Evolutionary conservation across 2,113 vertebrate species (phyloP), one percentile per base, ranked within the genome.

Genomic region (Nothocercus nigrocapillus): DNA sequence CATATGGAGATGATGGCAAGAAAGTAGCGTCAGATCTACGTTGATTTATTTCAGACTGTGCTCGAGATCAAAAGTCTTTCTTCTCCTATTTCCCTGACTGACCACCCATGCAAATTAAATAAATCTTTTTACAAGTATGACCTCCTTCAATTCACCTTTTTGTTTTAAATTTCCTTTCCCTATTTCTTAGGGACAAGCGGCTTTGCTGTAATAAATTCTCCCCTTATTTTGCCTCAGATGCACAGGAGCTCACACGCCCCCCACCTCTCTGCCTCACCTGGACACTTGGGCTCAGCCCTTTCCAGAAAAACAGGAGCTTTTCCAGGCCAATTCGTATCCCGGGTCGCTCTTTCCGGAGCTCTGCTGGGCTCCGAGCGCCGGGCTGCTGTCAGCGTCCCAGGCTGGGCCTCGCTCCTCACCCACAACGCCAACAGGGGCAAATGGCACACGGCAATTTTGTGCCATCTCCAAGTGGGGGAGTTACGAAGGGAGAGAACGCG

Each of bases 401-500:
- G 62, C 49, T 77, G 47, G 68, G 40, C 45, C 18, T 45, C n/a
- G n/a, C 64, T 45, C 30, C 53, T 82, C 54, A 44, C 19, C 49
- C 2, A 5, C 11, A 24, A 13, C n/a, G 9, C 13, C 12, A 78
- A 51, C 20, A 27, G 18, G 36, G 47, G 5, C 27, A 47, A 21
- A 21, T 9, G 7, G 47, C 47, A 47, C 21, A 47, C 20, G 47
- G 28, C 15, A 82, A 69, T 1, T 73, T 88, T 88, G 54, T 58
- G 13, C 5, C n/a, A 70, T 63, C 30, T 89, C 61, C 34, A 79
- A 72, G 22, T 44, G 28, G 25, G 49, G 88, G 86, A 88, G 28
- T 6, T 17, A 40, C 0, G 0, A 36, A 90, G 27, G 53, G n/a
- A 61, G 11, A 34, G 36, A 73, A 53, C 58, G 11, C 13, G 27